Conservation (phyloP, 2,888 invertebrate species). For the Scrobipalpa costella region DNA sequence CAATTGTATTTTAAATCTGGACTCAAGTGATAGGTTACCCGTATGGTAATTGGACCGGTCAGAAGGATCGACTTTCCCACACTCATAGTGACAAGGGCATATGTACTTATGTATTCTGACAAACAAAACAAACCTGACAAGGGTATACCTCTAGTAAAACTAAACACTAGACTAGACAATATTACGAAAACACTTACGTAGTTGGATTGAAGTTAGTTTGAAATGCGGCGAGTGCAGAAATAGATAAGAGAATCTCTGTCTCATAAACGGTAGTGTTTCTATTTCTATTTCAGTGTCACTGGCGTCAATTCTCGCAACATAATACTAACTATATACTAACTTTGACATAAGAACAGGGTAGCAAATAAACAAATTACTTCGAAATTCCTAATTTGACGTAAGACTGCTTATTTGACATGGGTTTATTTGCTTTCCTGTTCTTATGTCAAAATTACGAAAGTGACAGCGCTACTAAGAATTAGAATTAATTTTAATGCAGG, state of each 20-base stretch:
- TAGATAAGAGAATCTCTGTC: not conserved
- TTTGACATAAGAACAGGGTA: too few species aligned
- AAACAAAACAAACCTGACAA: constrained; percentile 13
- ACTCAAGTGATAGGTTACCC: not conserved
- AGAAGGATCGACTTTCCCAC: not conserved
- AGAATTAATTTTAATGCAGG: too few species aligned
- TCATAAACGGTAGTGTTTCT: not conserved
- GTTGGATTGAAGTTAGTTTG: not conserved
- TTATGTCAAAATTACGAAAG: too few species aligned
- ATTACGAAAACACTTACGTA: constrained; percentile 7
- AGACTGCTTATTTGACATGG: too few species aligned
- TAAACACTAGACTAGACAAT: constrained; percentile 6
- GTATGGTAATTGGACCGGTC: constrained; percentile 14
- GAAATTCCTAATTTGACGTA: too few species aligned
- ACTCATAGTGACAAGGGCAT: not conserved
- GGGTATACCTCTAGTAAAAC: not conserved
- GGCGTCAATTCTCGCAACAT: too few species aligned
- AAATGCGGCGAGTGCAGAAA: not conserved
- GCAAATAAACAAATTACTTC: too few species aligned
- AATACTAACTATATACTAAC: too few species aligned
- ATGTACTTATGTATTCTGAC: not conserved
- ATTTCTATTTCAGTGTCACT: too few species aligned
- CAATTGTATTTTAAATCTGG: not conserved
- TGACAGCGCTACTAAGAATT: too few species aligned
- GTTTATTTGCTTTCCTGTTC: too few species aligned